These are phyloP conservation scores for Varanus salvator DNA, from an alignment of 2,113 vertebrate genomes.

Conservation along the genomic window DNA sequence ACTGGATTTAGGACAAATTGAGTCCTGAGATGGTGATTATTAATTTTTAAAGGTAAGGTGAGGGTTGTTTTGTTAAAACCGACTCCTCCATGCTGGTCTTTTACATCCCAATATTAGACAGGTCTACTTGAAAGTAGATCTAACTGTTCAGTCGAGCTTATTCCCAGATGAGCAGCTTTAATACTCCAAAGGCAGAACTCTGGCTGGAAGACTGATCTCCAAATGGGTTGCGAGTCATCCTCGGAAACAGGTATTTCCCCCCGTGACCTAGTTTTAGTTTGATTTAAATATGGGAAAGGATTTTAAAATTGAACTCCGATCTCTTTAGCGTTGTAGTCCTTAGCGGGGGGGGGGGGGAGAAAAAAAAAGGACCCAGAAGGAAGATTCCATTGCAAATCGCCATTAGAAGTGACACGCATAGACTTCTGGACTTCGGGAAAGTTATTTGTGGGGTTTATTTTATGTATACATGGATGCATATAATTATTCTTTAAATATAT, in stretches of 20 bases:
- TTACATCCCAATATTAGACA: neutral
- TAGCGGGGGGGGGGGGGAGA: no score
- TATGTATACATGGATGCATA: neutral
- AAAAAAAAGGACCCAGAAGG: neutral
- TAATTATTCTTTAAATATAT: no score
- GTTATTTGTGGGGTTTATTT: conserved; percentile 65
- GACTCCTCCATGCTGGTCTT: neutral
- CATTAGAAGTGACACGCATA: neutral
- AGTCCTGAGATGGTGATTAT: no score
- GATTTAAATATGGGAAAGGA: neutral
- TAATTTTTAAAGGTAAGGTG: no score
- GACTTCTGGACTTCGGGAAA: conserved; percentile 46
- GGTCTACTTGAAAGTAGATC: neutral
- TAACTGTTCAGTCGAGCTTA: neutral
- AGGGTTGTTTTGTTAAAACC: neutral
- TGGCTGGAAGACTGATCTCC: neutral
- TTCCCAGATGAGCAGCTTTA: neutral
- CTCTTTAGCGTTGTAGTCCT: neutral
- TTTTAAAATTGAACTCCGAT: neutral
- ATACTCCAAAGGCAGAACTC: neutral
- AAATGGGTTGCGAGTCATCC: neutral
- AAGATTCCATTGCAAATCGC: neutral
- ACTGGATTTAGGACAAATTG: no score
- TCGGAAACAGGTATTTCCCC: neutral
- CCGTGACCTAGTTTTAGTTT: neutral